Conservation (phyloP, 1,140 invertebrate species). For the Drosophila dunni region DNA sequence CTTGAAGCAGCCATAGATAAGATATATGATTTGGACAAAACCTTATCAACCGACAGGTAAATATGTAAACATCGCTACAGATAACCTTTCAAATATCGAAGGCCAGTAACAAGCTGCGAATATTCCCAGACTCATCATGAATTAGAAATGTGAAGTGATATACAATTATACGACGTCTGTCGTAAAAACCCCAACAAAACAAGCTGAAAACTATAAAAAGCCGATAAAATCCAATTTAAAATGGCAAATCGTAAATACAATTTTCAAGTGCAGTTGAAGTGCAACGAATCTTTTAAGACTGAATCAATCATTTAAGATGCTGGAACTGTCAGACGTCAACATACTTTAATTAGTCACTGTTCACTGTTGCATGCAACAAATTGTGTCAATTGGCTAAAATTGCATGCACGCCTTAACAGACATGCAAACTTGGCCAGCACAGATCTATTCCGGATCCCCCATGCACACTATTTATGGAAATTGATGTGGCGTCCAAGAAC, state of each 20-base stretch:
- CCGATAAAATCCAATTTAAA: background rate
- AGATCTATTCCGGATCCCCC: constrained; percentile 10
- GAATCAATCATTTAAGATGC: constrained; percentile 4
- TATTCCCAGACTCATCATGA: constrained; percentile 43
- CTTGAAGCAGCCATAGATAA: constrained; percentile 41
- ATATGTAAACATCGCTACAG: background rate
- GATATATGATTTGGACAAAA: constrained; percentile 26
- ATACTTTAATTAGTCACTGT: constrained; percentile 23
- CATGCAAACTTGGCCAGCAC: constrained; percentile 16
- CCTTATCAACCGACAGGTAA: constrained; percentile 34
- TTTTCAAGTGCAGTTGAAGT: background rate
- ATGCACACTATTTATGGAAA: background rate
- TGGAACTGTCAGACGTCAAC: constrained; percentile 13
- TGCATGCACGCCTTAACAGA: constrained; percentile 41
- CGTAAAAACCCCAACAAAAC: constrained; percentile 4
- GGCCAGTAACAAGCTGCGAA: constrained; percentile 39
- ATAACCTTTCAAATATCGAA: constrained; percentile 46
- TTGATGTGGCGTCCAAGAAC: constrained; percentile 22
- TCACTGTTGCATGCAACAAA: constrained; percentile 58
- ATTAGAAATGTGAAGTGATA: constrained; percentile 36
- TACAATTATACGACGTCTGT: background rate
- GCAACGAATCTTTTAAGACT: background rate
- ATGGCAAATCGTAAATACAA: background rate
- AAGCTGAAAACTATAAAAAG: background rate
- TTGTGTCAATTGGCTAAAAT: constrained; percentile 64